phyloP scores from a whole-genome alignment of 2,113 vertebrate genomes.

The Strigops habroptila region DNA sequence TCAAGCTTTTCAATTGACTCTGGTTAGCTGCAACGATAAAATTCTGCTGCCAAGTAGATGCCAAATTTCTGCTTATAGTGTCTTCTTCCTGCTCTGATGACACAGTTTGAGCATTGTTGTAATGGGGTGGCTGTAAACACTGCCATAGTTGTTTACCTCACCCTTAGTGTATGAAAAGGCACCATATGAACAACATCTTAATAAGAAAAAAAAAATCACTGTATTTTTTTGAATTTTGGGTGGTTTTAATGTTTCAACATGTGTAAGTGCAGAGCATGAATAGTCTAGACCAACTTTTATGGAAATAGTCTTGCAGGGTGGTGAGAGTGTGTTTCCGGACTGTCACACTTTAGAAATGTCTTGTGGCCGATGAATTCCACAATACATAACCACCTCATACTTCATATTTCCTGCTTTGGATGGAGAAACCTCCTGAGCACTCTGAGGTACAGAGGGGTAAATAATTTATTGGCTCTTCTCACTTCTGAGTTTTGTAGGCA shows the following conservation, averaged over 20 bases:
- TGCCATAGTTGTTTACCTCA: neutral
- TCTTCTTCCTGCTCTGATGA: neutral
- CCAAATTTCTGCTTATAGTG: neutral
- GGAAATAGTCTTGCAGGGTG: neutral
- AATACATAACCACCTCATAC: neutral
- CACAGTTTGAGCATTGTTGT: neutral
- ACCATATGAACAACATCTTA: neutral
- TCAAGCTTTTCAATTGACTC: neutral
- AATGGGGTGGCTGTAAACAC: neutral
- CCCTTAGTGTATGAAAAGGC: neutral
- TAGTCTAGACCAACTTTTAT: neutral
- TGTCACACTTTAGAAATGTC: neutral
- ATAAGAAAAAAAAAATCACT: fast-evolving
- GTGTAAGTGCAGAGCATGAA: neutral
- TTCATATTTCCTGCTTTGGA: neutral
- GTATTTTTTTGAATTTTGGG: fast-evolving
- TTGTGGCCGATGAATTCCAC: neutral
- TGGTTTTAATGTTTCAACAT: neutral
- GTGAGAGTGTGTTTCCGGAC: neutral
- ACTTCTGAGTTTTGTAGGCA: neutral
- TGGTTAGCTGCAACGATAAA: neutral
- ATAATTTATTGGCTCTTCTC: neutral
- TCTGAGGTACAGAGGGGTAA: neutral
- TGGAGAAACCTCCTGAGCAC: neutral
- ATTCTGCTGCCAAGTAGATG: neutral